phyloP scores from a whole-genome alignment of 2,113 vertebrate genomes.

The Scomber colias region DNA sequence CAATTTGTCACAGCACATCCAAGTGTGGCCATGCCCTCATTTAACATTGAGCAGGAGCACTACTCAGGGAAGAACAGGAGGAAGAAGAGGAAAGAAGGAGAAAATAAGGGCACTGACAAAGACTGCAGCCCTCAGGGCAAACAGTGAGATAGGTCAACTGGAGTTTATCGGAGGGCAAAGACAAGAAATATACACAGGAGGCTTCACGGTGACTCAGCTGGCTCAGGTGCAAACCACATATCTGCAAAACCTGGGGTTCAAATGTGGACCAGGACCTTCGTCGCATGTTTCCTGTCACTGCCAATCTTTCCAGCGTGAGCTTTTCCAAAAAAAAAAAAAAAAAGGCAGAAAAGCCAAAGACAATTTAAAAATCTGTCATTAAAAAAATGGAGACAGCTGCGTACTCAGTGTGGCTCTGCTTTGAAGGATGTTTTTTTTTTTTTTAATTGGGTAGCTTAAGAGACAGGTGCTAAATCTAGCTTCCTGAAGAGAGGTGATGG shows the following conservation, averaged over 20 bases:
- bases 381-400: neutral
- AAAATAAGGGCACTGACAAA: constrained; percentile 44
- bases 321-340: constrained; percentile 9
- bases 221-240: constrained; percentile 21
- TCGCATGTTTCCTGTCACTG: neutral
- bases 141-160: constrained; percentile 41
- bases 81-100: neutral
- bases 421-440: neutral
- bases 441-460: neutral
- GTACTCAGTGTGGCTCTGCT: constrained; percentile 25
- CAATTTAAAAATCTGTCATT: neutral
- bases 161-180: constrained; percentile 58
- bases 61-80: neutral
- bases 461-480: constrained; percentile 18
- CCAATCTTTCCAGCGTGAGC: no score
- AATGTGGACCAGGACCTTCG: neutral
- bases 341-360: neutral
- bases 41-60: constrained; percentile 60
- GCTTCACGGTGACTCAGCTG: constrained; percentile 17
- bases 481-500: neutral
- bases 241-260: constrained; percentile 6
- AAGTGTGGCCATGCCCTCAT: constrained; percentile 70
- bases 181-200: neutral
- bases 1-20: constrained; percentile 80
- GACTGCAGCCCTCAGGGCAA: constrained; percentile 11